These are phyloP conservation scores for Drosophila sulfurigaster DNA, from an alignment of 1,140 invertebrate genomes.

Conservation along the genomic window DNA sequence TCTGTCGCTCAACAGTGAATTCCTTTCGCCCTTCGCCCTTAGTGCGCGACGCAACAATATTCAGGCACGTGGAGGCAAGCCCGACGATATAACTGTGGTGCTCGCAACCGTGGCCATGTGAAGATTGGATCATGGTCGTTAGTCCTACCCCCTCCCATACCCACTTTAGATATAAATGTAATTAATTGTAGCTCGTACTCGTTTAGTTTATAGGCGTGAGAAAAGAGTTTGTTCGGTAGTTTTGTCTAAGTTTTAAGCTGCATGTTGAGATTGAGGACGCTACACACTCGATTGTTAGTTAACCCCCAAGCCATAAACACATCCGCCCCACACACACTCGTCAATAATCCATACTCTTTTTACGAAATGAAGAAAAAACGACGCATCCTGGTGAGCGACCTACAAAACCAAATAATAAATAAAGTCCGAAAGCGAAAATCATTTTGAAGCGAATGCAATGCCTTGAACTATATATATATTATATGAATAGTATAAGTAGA, in stretches of 20 bases:
- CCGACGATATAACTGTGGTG: constrained; percentile 98
- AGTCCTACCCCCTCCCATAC: constrained; percentile 16
- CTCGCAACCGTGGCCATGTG: constrained; percentile 94
- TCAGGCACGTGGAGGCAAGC: constrained; percentile 96
- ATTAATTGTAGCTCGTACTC: constrained; percentile 75
- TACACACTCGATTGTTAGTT: constrained; percentile 65
- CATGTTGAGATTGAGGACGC: constrained; percentile 69
- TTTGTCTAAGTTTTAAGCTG: constrained; percentile 75
- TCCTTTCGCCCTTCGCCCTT: constrained; percentile 97
- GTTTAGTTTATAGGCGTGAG: constrained; percentile 71
- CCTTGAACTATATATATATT: constrained; percentile 57
- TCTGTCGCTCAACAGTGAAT: constrained; percentile 96
- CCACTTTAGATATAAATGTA: constrained; percentile 65
- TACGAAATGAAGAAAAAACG: constrained; percentile 30
- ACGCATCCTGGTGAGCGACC: constrained; percentile 72
- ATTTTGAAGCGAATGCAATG: constrained; percentile 40
- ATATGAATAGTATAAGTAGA: constrained; percentile 61
- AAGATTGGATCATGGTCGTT: constrained; percentile 66
- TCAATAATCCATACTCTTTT: not conserved
- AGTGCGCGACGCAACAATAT: constrained; percentile 97
- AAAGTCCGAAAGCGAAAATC: constrained; percentile 39
- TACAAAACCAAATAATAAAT: constrained; percentile 5
- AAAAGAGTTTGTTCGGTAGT: constrained; percentile 63
- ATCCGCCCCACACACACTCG: constrained; percentile 11
- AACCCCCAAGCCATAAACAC: constrained; percentile 18